Evolutionary conservation across 2,888 invertebrate genomes (phyloP), one percentile per base, ranked within the genome.

Genomic region (Zaprionus obscuricornis): DNA sequence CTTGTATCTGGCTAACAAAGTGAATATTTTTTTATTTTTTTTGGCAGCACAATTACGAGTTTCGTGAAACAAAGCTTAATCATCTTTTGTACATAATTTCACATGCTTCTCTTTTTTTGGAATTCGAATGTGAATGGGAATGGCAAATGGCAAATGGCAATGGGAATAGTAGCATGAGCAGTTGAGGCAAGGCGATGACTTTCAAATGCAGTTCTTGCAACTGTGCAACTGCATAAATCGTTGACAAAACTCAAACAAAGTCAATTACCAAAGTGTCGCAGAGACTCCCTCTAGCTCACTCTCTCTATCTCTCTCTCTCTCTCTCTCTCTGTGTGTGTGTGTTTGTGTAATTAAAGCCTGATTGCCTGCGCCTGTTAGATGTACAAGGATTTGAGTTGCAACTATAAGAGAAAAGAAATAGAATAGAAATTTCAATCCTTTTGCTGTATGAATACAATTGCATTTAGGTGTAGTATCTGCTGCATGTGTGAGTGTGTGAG

Each of bases 341-440:
- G 27, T 33, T 13, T 31, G 47, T 31, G 86, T 85, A 89, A 89
- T 89, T 89, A 89, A 87, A 87, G 83, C 66, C 83, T 88, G 88
- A 89, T 89, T 89, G 87, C 77, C 70, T 77, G 71, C 66, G 67
- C 52, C 67, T 70, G 55, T 45, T 43, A 37, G 42, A 31, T 20
- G 40, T 31, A 52, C 52, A 29, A 51, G 58, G 20, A 36, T 66
- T n/a, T 58, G 58, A 49, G 54, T 54, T 66, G n/a, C n/a, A n/a
- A n/a, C n/a, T n/a, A n/a, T n/a, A n/a, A 36, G 57, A 62, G 69
- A 84, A 84, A 81, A n/a, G n/a, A n/a, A n/a, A n/a, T n/a, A n/a
- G n/a, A 81, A 81, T 72, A 67, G 59, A 77, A 81, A 77, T 69
- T 71, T 46, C 56, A 11, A 69, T 22, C 70, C 57, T 62, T 34